Evolutionary conservation across 2,113 vertebrate genomes (phyloP).

Genomic region (Rhinolophus sinicus): DNA sequence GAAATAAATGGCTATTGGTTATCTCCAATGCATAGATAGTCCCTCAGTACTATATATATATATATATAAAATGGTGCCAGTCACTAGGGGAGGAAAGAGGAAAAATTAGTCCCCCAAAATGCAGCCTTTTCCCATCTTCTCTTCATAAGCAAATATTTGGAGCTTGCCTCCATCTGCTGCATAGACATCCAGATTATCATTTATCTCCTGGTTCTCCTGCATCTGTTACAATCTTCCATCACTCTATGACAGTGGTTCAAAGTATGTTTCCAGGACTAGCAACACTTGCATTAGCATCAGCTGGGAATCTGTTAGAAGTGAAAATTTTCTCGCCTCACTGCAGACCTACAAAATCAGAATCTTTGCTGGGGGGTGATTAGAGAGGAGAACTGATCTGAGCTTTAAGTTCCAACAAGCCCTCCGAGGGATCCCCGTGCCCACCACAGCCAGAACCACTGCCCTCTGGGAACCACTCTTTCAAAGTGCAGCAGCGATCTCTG

Average conservation of each 20-base stretch:
- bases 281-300: neutral
- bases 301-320: neutral
- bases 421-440: rapidly evolving
- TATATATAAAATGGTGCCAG: neutral
- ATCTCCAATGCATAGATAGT: neutral
- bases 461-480: neutral
- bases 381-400: neutral
- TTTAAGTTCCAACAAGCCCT: neutral
- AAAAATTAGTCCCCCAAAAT: neutral
- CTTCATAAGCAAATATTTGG: neutral
- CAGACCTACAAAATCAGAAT: neutral
- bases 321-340: neutral
- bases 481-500: neutral
- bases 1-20: neutral
- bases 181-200: neutral
- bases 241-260: neutral
- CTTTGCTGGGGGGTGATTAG: neutral
- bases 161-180: neutral
- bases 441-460: neutral
- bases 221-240: neutral
- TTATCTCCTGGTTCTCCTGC: neutral
- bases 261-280: neutral
- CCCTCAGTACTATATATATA: neutral
- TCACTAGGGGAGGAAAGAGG: neutral
- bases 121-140: neutral